These are phyloP conservation scores for Bombus ignitus DNA, from an alignment of 1,140 invertebrate species.

Conservation along the genomic window DNA sequence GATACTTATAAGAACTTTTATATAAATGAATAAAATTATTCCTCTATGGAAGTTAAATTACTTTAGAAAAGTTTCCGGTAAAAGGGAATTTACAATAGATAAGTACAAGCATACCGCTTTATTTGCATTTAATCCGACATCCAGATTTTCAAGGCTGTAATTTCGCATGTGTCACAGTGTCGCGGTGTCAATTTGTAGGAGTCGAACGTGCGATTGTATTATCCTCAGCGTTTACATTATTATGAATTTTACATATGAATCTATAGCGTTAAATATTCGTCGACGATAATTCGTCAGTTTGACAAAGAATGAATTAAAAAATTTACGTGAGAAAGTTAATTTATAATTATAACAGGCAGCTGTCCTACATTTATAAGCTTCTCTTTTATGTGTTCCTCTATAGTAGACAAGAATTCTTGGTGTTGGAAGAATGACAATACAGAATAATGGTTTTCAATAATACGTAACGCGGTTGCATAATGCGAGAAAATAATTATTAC, in stretches of 20 bases:
- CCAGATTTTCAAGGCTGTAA: constrained; percentile 26
- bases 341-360: background rate
- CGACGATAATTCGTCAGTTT: background rate
- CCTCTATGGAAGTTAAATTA: constrained; percentile 69
- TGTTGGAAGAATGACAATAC: background rate
- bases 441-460: background rate
- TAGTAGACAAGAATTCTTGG: background rate
- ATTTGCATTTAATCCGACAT: constrained; percentile 63
- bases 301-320: background rate
- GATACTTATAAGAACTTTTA: constrained; percentile 59
- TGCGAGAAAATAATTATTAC: background rate
- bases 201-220: background rate
- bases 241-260: background rate
- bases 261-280: background rate
- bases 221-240: background rate
- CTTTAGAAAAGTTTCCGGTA: constrained; percentile 56
- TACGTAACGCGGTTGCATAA: background rate
- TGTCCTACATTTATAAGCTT: background rate
- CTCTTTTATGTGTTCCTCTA: background rate
- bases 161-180: constrained; percentile 15
- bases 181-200: constrained; percentile 5
- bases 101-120: constrained; percentile 38
- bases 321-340: background rate
- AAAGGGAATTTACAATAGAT: constrained; percentile 57
- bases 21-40: constrained; percentile 70